Base-by-base conservation (phyloP, 2,888 invertebrate species). In the Antheraea yamamai region DNA sequence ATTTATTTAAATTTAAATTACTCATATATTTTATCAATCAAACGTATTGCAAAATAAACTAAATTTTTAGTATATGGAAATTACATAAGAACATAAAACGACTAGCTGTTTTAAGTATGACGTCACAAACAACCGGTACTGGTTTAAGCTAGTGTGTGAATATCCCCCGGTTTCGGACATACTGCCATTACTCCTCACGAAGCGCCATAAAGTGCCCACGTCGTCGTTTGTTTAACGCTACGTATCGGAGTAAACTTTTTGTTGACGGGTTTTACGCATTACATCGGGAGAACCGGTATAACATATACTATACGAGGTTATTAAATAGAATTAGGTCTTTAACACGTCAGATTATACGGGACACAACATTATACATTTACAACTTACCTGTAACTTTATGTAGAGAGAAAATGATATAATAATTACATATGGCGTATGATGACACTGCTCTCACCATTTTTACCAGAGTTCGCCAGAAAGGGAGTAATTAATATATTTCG, bases 161-260 rank as follows among this genome's bases (percentile, higher is more conserved):
- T 66, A 66, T 68, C 70, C 70, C 10, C n/a, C 39, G 35, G 68
- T 39, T 0, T 39, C 35, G 12, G 30, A 18, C 39, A 70, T 20
- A 35, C 39, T 14, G 70, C 39, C 70, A 20, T 35, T n/a, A 39
- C 3, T 30, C n/a, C 70, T 39, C 70, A 12, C 39, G n/a, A n/a
- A n/a, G 35, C 70, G n/a, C 51, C 52, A 52, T 68, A 68, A 68
- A 55, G 70, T 55, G n/a, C 14, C 52, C 70, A 26, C 74, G 70
- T 70, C 55, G 74, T 74, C 68, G 74, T 74, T 70, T 74, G 74
- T 74, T 70, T 55, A 70, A 55, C 55, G 55, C 55, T 52, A 68
- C 68, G 68, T 35, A 73, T 58, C 58, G 73, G 10, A 39, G n/a
- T 74, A 74, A 74, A 74, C 70, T 74, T 74, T 74, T 70, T 74